These are phyloP conservation scores for Myotis pilosus DNA, from an alignment of 2,797 vertebrate species.

Conservation along the genomic window DNA sequence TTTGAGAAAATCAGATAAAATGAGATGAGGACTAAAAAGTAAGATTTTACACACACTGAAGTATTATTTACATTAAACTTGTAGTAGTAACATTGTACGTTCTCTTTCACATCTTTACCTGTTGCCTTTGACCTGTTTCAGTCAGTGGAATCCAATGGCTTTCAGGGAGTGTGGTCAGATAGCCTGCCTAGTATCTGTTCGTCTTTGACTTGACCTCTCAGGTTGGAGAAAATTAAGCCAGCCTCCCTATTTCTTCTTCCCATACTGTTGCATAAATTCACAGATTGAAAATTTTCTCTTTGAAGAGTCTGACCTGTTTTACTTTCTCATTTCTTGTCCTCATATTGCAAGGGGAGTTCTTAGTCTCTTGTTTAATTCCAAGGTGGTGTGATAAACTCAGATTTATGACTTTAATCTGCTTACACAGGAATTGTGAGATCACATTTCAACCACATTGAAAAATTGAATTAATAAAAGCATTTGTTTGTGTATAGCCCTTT, in stretches of 20 bases:
- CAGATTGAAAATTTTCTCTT: not conserved
- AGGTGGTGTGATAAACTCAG: conserved; percentile 57
- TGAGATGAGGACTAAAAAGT: not conserved
- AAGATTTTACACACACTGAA: not conserved
- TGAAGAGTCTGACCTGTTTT: conserved; percentile 12
- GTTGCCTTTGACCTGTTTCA: not conserved
- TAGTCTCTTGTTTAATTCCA: conserved; percentile 46
- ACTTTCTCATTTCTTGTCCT: conserved; percentile 19
- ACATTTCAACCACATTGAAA: conserved; percentile 60
- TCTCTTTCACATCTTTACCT: not conserved
- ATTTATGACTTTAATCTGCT: conserved; percentile 71
- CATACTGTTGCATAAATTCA: not conserved
- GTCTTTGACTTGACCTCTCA: not conserved
- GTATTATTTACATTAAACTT: not conserved
- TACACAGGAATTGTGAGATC: conserved; percentile 45
- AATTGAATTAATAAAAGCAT: conserved; percentile 65
- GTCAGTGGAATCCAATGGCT: not conserved
- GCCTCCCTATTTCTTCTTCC: not conserved
- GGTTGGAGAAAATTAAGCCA: not conserved
- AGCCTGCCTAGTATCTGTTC: accelerated
- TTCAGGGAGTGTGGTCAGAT: not conserved
- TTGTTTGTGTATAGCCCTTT: conserved; percentile 46
- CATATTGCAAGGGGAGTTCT: conserved; percentile 37
- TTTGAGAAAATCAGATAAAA: not conserved
- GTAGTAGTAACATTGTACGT: not conserved